Conservation (phyloP, 2,113 vertebrate species). For the Pungitius pungitius region DNA sequence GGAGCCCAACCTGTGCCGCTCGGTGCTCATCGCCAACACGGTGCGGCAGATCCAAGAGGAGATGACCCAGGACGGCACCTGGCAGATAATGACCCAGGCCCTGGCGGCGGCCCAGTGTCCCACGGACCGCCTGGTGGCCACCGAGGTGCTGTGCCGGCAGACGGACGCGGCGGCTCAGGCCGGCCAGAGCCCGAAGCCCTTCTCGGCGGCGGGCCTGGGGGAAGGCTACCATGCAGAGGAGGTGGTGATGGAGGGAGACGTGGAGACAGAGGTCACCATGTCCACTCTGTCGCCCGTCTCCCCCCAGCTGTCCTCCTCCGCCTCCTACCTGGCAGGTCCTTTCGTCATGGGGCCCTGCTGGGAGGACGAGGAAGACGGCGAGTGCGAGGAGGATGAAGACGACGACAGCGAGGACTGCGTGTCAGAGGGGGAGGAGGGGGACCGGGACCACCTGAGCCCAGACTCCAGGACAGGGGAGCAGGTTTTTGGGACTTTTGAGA, state of each 20-base stretch:
- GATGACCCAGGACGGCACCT: conserved; percentile 94
- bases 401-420: conserved; percentile 86
- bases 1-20: conserved; percentile 96
- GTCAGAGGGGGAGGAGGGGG: conserved; percentile 78
- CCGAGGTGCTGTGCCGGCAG: conserved; percentile 91
- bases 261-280: conserved; percentile 75
- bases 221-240: conserved; percentile 81
- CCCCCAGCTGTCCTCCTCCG: conserved; percentile 68
- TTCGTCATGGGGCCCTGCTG: conserved; percentile 83
- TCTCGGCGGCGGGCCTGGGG: conserved; percentile 74
- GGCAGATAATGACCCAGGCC: conserved; percentile 85
- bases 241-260: conserved; percentile 83
- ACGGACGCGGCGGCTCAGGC: conserved; percentile 82
- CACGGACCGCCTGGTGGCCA: conserved; percentile 90
- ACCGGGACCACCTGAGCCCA: conserved; percentile 61
- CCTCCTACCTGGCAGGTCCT: conserved; percentile 76
- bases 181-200: conserved; percentile 80
- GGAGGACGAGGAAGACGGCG: conserved; percentile 83
- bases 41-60: conserved; percentile 98
- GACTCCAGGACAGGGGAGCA: conserved; percentile 88
- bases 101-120: conserved; percentile 82
- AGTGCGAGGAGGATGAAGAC: conserved; percentile 81
- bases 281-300: conserved; percentile 71
- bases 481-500: conserved; percentile 95
- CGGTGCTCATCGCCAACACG: conserved; percentile 97